Evolutionary conservation across 2,113 vertebrate genomes (phyloP).

Genomic region (Clupea harengus): DNA sequence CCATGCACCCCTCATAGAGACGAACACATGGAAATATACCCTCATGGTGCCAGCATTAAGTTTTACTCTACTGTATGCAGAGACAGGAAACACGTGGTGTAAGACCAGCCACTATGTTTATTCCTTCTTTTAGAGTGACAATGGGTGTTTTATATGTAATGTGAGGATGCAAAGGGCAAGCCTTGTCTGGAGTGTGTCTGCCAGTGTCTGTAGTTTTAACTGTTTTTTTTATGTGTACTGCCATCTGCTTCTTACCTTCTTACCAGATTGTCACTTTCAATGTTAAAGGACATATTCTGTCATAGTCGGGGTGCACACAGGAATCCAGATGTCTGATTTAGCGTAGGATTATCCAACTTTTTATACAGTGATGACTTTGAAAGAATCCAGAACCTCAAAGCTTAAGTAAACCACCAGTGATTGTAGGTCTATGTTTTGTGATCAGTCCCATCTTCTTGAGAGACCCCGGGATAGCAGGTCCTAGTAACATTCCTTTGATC

Average conservation of each 20-base stretch:
- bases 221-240: background rate
- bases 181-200: background rate
- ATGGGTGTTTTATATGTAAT: background rate
- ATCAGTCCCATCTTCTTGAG: background rate
- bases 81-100: background rate
- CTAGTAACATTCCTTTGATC: background rate
- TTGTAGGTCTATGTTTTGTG: background rate
- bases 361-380: background rate
- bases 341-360: background rate
- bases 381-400: background rate
- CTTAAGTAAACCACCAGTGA: background rate
- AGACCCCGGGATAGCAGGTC: background rate
- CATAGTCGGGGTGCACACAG: background rate
- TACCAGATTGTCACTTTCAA: background rate
- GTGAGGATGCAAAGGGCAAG: background rate
- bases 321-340: background rate
- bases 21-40: conserved; percentile 2
- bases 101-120: background rate
- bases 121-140: background rate
- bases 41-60: background rate
- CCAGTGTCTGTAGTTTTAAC: background rate
- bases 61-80: background rate
- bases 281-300: background rate
- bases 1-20: background rate
- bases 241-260: background rate